Conservation (phyloP, 2,113 vertebrate genomes). For the Euleptes europaea region DNA sequence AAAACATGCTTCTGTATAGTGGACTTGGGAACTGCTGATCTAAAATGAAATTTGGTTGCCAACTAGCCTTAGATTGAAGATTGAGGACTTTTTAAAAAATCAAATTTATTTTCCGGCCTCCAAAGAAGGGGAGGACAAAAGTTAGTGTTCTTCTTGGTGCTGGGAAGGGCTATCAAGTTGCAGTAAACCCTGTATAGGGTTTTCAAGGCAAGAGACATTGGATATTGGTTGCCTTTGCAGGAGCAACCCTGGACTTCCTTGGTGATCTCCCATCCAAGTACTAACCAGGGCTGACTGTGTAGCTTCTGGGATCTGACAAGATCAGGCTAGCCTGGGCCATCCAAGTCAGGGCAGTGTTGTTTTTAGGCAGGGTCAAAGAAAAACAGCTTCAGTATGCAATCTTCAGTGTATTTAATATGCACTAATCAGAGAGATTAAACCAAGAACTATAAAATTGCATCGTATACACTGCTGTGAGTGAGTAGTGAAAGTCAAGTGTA, state of each 20-base stretch:
- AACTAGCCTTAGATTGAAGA: background rate
- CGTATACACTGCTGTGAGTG: background rate
- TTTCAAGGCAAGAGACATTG: too few species aligned
- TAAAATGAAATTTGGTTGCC: background rate
- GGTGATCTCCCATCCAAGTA: too few species aligned
- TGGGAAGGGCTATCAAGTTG: too few species aligned
- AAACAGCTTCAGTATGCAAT: background rate
- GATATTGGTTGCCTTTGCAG: too few species aligned
- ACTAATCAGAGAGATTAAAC: background rate
- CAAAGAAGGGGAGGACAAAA: background rate
- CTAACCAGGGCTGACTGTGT: too few species aligned
- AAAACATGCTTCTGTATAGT: background rate
- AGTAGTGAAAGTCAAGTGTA: background rate
- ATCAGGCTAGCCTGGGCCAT: too few species aligned
- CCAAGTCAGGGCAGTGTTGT: background rate
- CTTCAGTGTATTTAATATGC: background rate
- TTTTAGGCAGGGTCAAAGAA: background rate
- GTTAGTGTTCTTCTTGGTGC: background rate
- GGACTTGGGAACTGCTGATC: fast-evolving
- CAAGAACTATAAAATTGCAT: background rate
- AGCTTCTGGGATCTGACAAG: too few species aligned
- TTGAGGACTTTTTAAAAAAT: background rate
- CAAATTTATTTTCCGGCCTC: background rate
- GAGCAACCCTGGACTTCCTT: too few species aligned
- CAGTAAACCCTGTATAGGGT: too few species aligned